phyloP scores from a whole-genome alignment of 2,888 invertebrate species.

The Dasypolia templi region DNA sequence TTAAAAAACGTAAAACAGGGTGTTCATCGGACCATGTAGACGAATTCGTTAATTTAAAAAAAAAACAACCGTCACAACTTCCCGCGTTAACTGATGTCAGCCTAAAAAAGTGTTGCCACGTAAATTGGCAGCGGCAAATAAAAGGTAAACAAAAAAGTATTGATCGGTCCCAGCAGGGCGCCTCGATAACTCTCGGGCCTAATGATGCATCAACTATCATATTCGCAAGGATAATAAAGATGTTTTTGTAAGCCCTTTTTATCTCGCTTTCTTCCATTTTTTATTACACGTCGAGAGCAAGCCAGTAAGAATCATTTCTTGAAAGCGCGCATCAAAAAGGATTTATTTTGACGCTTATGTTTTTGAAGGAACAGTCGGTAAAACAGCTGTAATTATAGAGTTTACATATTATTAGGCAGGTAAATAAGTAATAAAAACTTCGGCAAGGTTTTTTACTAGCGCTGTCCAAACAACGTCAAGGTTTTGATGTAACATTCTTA shows the following conservation, averaged over 20 bases:
- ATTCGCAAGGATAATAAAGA: slow-evolving; percentile 72
- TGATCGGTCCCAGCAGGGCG: slow-evolving; percentile 75
- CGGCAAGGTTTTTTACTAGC: slow-evolving; percentile 42
- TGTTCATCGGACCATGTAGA: slow-evolving; percentile 72
- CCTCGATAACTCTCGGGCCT: slow-evolving; percentile 69
- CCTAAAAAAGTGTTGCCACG: slow-evolving; percentile 61
- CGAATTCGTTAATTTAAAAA: slow-evolving; percentile 58
- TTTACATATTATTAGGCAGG: slow-evolving; percentile 53
- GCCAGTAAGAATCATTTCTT: slow-evolving; percentile 52
- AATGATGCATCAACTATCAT: slow-evolving; percentile 73
- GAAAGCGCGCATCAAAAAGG: slow-evolving; percentile 42
- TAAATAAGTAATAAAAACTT: slow-evolving; percentile 59
- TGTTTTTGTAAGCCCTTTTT: slow-evolving; percentile 69
- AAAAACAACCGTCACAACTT: slow-evolving; percentile 52
- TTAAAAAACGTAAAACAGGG: slow-evolving; percentile 67
- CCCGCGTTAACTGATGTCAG: slow-evolving; percentile 55
- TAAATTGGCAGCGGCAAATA: slow-evolving; percentile 66
- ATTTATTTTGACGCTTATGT: slow-evolving; percentile 59
- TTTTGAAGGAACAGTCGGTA: slow-evolving; percentile 39
- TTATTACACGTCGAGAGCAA: slow-evolving; percentile 50
- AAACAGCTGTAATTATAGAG: slow-evolving; percentile 44
- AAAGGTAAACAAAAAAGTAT: slow-evolving; percentile 70
- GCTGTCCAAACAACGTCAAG: slow-evolving; percentile 55
- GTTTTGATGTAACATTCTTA: slow-evolving; percentile 44
- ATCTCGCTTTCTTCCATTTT: slow-evolving; percentile 65